Base-by-base conservation (phyloP, 1,140 invertebrate genomes). In the Euglossa dilemma region DNA sequence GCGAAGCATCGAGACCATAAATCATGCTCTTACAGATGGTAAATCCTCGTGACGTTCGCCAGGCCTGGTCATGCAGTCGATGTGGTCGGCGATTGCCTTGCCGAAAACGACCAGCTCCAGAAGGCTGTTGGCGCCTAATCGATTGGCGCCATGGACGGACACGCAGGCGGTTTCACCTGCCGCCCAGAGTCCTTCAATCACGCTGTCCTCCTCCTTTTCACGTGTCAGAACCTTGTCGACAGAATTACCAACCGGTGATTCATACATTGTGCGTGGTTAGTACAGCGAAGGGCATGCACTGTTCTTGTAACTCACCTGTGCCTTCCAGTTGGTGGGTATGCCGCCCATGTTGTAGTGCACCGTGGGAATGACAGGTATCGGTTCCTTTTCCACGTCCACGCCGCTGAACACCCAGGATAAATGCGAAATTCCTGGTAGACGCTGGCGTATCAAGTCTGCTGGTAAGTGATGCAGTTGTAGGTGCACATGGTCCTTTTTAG, bases 271-370 rank as follows among this genome's bases (percentile, higher is more conserved):
- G 2, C 9, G 4, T 43, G 2, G 11, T 36, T 50, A 25, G 20
- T 18, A 45, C 11, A 18, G 18, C 59, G 25, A 63, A 63, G 14
- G 6, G 16, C 16, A 16, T 16, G 52, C 52, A 5, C 28, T 75
- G n/a, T 72, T 71, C 11, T 57, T n/a, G 7, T 14, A 20, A n/a
- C 64, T 83, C 54, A 97, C 97, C 94, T 98, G 97, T 82, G 97
- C 97, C 89, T 96, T 96, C 93, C 96, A 98, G 93, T 98, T 98
- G 4, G 97, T 98, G 12, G 97, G 97, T 57, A 97, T 94, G 45
- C 97, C 98, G 23, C 98, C 98, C 98, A 98, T 98, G 89, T 98
- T 98, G 93, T 98, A 98, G 93, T 98, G 98, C 2, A 98, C 97
- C 8, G 98, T 98, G 6, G 98, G 98, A 43, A 98, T 93, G 5